Evolutionary conservation across 1,140 invertebrate species (phyloP), one percentile per base, ranked within the genome.

Genomic region (Drosophila biarmipes): DNA sequence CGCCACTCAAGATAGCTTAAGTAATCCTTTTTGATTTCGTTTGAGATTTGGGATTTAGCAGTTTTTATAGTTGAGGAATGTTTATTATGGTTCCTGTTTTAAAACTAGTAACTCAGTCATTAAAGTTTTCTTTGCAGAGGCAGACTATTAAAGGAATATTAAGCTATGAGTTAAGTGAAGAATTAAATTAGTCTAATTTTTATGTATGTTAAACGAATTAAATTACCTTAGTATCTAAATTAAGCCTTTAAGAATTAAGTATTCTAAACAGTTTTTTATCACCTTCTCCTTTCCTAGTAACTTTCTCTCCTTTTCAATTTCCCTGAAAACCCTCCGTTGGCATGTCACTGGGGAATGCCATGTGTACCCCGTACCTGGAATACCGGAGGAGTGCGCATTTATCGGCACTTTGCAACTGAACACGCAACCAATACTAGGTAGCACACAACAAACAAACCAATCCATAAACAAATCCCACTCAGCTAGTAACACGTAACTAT

Each of bases 361-460:
- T 56, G 38, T 21, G n/a, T 42, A 59, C 34, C 15, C 11, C 10
- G 43, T 46, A 19, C 15, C 59, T 58, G 42, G 52, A 48, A 46
- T 68, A 59, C 21, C 52, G 61, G 24, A 73, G 52, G 58, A 40
- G 40, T 51, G 42, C 59, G 15, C 68, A 80, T 68, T 77, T 77
- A 66, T 73, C 46, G 62, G 42, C 55, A 71, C 66, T 63, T 74
- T 62, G 54, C 71, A 64, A 67, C 52, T 56, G 52, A 69, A 45
- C 75, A 73, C 55, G 73, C 59, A 73, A 61, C 49, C 40, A 61
- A 43, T 31, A 7, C 29, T 10, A 43, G 17, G 40, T 43, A 59
- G 37, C 38, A 63, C 57, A 69, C 31, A 62, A 75, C 55, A 57
- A 72, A 57, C 45, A 66, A 48, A 48, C 29, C 43, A 63, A 51